Base-by-base conservation (phyloP, 2,113 vertebrate species). In the Dryoscopus gambensis region DNA sequence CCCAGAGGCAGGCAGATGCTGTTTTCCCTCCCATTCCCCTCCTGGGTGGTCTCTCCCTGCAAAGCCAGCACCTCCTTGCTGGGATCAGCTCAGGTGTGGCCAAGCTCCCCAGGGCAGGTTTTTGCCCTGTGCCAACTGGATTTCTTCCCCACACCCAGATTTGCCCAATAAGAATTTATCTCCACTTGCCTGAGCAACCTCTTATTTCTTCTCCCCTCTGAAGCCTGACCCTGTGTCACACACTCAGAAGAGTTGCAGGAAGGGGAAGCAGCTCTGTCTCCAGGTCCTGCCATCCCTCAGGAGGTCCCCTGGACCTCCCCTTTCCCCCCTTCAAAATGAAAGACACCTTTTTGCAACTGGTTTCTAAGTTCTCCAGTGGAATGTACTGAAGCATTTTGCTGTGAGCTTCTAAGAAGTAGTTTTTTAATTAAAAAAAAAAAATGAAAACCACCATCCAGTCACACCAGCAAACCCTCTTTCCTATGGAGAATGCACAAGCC, bases 1-100 rank as follows among this genome's bases (percentile, higher is more conserved):
- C 49, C 50, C 42, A 13, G 17, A 5, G 0, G 2, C 42, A 67
- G 57, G 9, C 57, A 31, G 40, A 42, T 0, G 3, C 52, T 12
- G 16, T 9, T 46, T 49, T 19, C 73, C 71, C 59, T 49, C 84
- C 49, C 68, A 3, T 25, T 25, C 53, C 42, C 15, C 81, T 39
- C 37, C 44, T 14, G 56, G 13, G 21, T 6, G 15, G 24, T 37
- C 44, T 37, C 62, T 35, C 42, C 24, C 11, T 30, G 20, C 63
- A 50, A 10, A 73, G 35, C 37, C 87, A 84, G 73, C 60, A 47
- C 17, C 86, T 60, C 68, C 57, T 30, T 16, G 31, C 52, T 31
- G 59, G 21, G 9, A 62, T 47, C 69, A 40, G 59, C 53, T 46
- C 31, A 28, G 40, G 17, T 4, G 47, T 33, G 15, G 46, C 73